Percentiles rank a stretch among this genome's conserved stretches.
These are phyloP conservation scores for Anguilla anguilla DNA, from an alignment of 2,797 vertebrate species.

Conservation along the genomic window DNA sequence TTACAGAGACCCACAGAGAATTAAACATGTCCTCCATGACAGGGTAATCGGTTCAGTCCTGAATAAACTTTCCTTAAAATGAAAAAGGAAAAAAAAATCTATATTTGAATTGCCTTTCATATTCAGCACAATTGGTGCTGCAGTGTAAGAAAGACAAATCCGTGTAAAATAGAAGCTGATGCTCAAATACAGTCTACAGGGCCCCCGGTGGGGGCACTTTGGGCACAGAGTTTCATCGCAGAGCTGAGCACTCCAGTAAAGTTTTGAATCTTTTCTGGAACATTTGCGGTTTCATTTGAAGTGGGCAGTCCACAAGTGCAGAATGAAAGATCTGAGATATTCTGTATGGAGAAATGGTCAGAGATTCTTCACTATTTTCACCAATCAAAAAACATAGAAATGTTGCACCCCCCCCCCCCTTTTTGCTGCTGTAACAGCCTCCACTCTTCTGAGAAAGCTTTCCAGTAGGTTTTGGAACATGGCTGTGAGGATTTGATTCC, in stretches of 20 bases:
- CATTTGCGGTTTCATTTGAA: background rate
- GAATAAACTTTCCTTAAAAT: conserved; percentile 6
- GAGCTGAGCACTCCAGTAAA: too few species aligned
- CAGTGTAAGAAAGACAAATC: background rate
- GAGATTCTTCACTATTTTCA: background rate
- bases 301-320: background rate
- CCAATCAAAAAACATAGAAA: too few species aligned
- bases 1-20: background rate
- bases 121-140: background rate
- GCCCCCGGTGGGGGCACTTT: background rate
- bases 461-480: too few species aligned
- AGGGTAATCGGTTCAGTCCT: background rate
- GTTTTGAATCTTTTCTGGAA: background rate
- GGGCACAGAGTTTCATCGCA: too few species aligned
- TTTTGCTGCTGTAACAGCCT: too few species aligned
- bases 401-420: too few species aligned
- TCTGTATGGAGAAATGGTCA: background rate
- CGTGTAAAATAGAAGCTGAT: background rate
- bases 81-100: background rate
- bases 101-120: background rate
- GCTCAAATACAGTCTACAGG: background rate
- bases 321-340: background rate
- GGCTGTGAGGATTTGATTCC: too few species aligned
- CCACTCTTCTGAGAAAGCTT: too few species aligned
- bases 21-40: background rate